Evolutionary conservation across 1,140 invertebrate species (phyloP), one percentile per base, ranked within the genome.

Genomic region (Xylocopa sonorina): DNA sequence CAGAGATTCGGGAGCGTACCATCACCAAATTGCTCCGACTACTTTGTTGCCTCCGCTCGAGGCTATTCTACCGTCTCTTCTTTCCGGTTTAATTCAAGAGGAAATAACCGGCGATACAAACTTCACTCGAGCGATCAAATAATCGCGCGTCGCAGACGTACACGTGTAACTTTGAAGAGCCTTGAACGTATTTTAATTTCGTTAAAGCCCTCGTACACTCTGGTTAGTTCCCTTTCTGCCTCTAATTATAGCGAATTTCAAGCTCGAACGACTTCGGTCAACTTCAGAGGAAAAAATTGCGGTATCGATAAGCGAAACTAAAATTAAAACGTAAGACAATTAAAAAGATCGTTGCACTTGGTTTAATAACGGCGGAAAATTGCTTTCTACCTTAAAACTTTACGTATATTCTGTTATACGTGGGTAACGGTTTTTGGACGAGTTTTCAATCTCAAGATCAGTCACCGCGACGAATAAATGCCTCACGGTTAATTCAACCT

Each of bases 341-440:
- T 51, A 63, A 63, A 67, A 48, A 24, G 58, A 48, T 12, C 14
- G 1, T 32, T 32, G 16, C 32, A 29, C 24, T 27, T 18, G 24
- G 46, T 14, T 50, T 16, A 57, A 32, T 32, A 57, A 32, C 24
- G 24, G 43, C 7, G 63, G 16, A 58, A 74, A 51, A 63, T 63
- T 71, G 38, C 51, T 69, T 71, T 50, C 18, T 41, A 18, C 51
- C 21, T 24, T 14, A 27, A 38, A 74, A 74, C 32, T 74, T 74
- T 10, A n/a, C n/a, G 6, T 16, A 62, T 38, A 74, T 74, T 63
- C 2, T 29, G 9, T 2, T 21, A 34, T 3, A n/a, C 16, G 55
- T 57, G 55, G 27, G 27, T 43, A 46, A 41, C 18, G 18, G n/a
- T n/a, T 34, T 73, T 51, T 29, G 60, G 46, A 51, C 16, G 43